Percentiles rank a stretch among this genome's conserved stretches.
phyloP scores from a whole-genome alignment of 1,140 invertebrate genomes.

The Achroia grisella region DNA sequence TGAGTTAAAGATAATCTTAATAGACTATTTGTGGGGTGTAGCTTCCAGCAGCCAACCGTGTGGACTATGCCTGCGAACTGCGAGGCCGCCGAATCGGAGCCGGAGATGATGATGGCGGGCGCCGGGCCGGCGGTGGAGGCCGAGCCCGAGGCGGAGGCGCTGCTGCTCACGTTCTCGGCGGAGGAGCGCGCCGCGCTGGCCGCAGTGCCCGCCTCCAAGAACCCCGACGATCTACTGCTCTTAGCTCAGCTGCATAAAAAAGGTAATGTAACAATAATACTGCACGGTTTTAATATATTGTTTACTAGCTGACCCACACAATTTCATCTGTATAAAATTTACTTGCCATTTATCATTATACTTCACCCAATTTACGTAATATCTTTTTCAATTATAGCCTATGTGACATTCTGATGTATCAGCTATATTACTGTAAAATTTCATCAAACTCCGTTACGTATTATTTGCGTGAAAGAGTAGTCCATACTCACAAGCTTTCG shows the following conservation, averaged over 20 bases:
- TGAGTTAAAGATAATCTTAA: too few relatives aligned
- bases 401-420: too few relatives aligned
- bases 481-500: too few relatives aligned
- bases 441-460: too few relatives aligned
- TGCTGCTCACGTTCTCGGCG: conserved; percentile 76
- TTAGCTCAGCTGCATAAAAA: conserved; percentile 81
- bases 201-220: conserved; percentile 79
- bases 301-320: too few relatives aligned
- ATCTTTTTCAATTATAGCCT: too few relatives aligned
- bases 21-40: conserved; percentile 19
- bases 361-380: too few relatives aligned
- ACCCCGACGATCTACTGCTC: conserved; percentile 85
- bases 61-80: conserved; percentile 44
- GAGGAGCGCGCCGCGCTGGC: conserved; percentile 79
- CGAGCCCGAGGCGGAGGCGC: conserved; percentile 46
- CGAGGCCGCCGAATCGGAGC: conserved; percentile 46
- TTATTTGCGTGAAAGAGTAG: too few relatives aligned
- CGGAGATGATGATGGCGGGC: conserved; percentile 41
- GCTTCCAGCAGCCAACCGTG: conserved; percentile 67
- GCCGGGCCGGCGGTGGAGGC: conserved; percentile 46
- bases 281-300: too few relatives aligned
- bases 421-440: too few relatives aligned
- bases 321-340: too few relatives aligned
- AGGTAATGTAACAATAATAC: conserved; percentile 28
- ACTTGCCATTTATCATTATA: too few relatives aligned